A percentile compares a stretch with the other conserved stretches of the same genome.
These are phyloP conservation scores for Epinephelus awoara DNA, from an alignment of 2,797 vertebrate species.

Conservation along the genomic window DNA sequence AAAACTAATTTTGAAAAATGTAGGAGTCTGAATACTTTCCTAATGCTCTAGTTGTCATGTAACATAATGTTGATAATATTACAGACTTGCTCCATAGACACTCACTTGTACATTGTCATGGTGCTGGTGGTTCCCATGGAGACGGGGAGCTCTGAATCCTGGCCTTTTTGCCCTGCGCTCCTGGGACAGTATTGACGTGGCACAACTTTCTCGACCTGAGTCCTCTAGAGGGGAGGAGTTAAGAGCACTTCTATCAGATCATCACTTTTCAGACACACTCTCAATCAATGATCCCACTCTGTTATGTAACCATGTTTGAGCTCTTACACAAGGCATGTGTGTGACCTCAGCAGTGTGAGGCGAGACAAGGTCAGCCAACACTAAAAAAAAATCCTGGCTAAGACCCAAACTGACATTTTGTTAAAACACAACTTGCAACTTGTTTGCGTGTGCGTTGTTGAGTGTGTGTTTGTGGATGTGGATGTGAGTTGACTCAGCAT, in stretches of 20 bases:
- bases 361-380: slow-evolving; percentile 49
- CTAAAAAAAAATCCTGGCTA: slow-evolving; percentile 12
- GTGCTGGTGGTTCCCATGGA: slow-evolving; percentile 26
- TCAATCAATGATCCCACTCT: slow-evolving; percentile 41
- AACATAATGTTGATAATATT: background rate
- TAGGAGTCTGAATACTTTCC: background rate
- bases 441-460: slow-evolving; percentile 12
- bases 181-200: slow-evolving; percentile 6
- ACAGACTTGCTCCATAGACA: slow-evolving; percentile 9
- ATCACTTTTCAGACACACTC: slow-evolving; percentile 55
- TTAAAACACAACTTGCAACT: slow-evolving; percentile 26
- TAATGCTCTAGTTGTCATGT: background rate
- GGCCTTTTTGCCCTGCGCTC: slow-evolving; percentile 12
- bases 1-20: background rate
- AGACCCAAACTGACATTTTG: slow-evolving; percentile 28
- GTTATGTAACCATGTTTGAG: slow-evolving; percentile 38
- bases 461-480: slow-evolving; percentile 12
- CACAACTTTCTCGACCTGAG: slow-evolving; percentile 14
- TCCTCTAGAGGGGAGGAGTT: slow-evolving; percentile 42
- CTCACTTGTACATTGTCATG: slow-evolving; percentile 52
- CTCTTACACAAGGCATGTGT: slow-evolving; percentile 1
- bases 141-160: slow-evolving; percentile 38
- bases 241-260: slow-evolving; percentile 43
- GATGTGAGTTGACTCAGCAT: slow-evolving; percentile 64
- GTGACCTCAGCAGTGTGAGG: slow-evolving; percentile 31